Evolutionary conservation across 1,140 invertebrate species (phyloP), one percentile per base, ranked within the genome.

Genomic region (Aradophagus sp.): DNA sequence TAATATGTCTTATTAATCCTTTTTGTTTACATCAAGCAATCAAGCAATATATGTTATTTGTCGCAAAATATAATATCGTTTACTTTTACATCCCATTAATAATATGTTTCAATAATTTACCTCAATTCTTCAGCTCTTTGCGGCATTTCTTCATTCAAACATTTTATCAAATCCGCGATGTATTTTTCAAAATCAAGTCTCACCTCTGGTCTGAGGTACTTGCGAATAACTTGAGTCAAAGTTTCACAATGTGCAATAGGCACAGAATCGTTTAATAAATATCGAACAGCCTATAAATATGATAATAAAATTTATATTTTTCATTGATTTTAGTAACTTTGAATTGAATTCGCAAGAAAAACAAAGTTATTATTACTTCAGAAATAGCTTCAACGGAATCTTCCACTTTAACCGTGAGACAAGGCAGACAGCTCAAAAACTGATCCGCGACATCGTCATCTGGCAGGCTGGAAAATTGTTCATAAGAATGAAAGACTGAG

Each of bases 381-480:
- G 76, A 74, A 5, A 84, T 70, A 0, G 61, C 55, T 17, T 55
- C 34, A 20, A 77, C 73, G 1, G 69, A 41, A 42, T 85, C 83
- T 56, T 82, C 80, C 1, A 85, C 27, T 65, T 80, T 83, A 10
- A 85, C 69, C 5, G 58, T 77, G 15, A 85, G 53, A 41, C 78
- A 83, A 0, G 83, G 79, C 5, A 85, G 29, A 59, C 82, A 84
- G 10, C 78, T 75, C 2, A 83, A 50, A 44, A 85, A 69, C 48
- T 84, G 81, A 74, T 85, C 78, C 0, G 70, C 71, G 1, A 81
- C 56, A 42, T 82, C 81, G 14, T 84, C 79, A 47, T 80, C 71
- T 0, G 76, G 74, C 3, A 58, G 34, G 15, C 20, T 38, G 2
- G 47, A 5, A 12, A 72, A 78, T 56, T 67, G 78, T 14, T 77